Evolutionary conservation across 2,888 invertebrate genomes (phyloP), one percentile per base, ranked within the genome.

Genomic region (Chydorus sphaericus): DNA sequence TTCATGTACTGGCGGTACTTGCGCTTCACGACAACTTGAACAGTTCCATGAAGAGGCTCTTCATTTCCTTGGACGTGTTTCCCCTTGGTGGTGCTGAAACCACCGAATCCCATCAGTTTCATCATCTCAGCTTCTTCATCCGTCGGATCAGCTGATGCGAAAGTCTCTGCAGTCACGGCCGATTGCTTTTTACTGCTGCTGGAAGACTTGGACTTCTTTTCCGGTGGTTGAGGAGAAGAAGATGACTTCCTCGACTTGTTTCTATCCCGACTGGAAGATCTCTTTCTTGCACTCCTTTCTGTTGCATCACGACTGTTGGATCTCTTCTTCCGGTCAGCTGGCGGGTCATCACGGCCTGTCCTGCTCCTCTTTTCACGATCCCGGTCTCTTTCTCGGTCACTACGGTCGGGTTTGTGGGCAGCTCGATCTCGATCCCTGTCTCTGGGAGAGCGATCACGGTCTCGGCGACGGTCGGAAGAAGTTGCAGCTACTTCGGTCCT

Each of bases 1-100:
- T 98, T 98, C 98, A 98, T 98, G 69, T 98, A 98, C 73, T 98
- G 97, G 64, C 96, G 82, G 70, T 94, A 96, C 73, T 94, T 91
- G 64, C 97, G 77, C 73, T 96, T 94, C 59, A 94, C 78, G 60
- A 93, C 91, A 57, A 96, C 90, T 69, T 96, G 94, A 60, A 94
- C 93, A 29, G 84, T 87, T n/a, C 92, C 93, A 4, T 44, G 44
- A 23, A 44, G 11, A 14, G 44, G 44, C 55, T 82, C 82, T 64
- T 93, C 88, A 68, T 97, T 97, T 30, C 90, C 92, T 1, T 85
- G 83, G 0, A 97, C 93, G 73, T 89, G 88, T 72, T 92, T 93
- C 64, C 90, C 89, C 76, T 98, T 97, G 0, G 97, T 96, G 0
- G 90, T 82, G 68, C 94, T 89, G 70, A 98, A 98, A 60, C 82